Conservation (phyloP, 2,113 vertebrate species). For the Piaya cayana region DNA sequence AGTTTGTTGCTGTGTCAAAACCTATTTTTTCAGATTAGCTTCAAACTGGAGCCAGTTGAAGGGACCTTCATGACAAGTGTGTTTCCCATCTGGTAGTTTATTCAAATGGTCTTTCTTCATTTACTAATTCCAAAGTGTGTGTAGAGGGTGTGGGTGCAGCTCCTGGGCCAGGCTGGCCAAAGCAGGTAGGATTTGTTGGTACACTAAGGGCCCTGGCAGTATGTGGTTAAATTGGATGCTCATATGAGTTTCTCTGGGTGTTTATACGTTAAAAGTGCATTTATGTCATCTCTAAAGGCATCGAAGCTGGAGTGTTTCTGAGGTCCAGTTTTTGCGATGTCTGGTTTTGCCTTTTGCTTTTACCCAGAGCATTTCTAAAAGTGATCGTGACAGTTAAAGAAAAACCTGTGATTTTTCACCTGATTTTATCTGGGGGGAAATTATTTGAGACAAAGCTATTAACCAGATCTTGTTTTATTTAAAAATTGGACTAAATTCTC, state of each 20-base stretch:
- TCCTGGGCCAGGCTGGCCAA: not conserved
- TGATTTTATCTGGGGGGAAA: not conserved
- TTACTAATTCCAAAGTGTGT: not conserved
- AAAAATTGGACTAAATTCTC: not conserved
- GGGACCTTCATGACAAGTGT: not conserved
- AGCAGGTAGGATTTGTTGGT: fast-evolving
- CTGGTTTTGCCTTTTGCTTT: not conserved
- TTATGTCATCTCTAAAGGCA: not conserved
- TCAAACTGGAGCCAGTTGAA: slow-evolving; percentile 8
- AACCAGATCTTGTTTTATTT: not conserved
- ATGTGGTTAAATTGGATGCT: not conserved
- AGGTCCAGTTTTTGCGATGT: not conserved
- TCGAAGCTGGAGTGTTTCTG: not conserved
- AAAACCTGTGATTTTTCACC: not conserved
- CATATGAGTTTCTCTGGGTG: not conserved
- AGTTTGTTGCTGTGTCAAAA: slow-evolving; percentile 4
- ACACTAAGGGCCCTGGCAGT: fast-evolving
- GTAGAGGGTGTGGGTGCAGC: not conserved
- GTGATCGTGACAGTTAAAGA: not conserved
- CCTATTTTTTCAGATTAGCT: not conserved
- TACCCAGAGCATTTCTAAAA: not conserved
- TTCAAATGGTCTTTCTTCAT: slow-evolving; percentile 7
- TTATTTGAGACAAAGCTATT: not conserved
- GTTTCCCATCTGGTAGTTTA: slow-evolving; percentile 22
- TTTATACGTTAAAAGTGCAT: not conserved